These are phyloP conservation scores for Muraenolepis orangiensis DNA, from an alignment of 2,797 vertebrate species.

Conservation along the genomic window DNA sequence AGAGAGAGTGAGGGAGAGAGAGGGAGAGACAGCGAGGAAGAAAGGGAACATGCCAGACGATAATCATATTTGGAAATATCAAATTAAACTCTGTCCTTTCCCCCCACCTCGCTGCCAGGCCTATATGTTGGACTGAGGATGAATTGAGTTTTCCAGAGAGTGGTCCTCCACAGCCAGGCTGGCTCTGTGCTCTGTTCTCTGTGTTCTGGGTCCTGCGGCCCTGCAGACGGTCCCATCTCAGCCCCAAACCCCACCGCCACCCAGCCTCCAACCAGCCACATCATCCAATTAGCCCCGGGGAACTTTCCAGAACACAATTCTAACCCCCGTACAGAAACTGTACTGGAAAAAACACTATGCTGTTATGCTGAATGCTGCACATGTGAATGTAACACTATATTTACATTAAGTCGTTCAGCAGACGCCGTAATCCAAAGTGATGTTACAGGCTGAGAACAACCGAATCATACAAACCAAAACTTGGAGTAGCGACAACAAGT, in stretches of 20 bases:
- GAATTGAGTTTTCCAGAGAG: conserved; percentile 36
- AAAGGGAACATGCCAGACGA: neutral
- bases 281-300: neutral
- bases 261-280: neutral
- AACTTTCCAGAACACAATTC: neutral
- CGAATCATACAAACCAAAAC: neutral
- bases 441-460: neutral
- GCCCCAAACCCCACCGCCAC: neutral
- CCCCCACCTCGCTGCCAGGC: conserved; percentile 17
- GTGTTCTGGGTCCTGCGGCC: neutral
- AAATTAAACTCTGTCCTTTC: conserved; percentile 28
- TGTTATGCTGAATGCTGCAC: neutral
- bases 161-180: conserved; percentile 21
- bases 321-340: neutral
- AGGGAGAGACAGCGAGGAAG: no score
- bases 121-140: conserved; percentile 45
- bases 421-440: neutral
- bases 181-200: neutral
- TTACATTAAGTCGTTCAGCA: neutral
- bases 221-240: neutral
- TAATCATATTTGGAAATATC: conserved; percentile 17
- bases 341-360: neutral
- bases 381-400: neutral
- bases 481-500: neutral
- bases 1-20: no score